Evolutionary conservation across 2,797 vertebrate species (phyloP).

Genomic region (Tolypeutes matacus): DNA sequence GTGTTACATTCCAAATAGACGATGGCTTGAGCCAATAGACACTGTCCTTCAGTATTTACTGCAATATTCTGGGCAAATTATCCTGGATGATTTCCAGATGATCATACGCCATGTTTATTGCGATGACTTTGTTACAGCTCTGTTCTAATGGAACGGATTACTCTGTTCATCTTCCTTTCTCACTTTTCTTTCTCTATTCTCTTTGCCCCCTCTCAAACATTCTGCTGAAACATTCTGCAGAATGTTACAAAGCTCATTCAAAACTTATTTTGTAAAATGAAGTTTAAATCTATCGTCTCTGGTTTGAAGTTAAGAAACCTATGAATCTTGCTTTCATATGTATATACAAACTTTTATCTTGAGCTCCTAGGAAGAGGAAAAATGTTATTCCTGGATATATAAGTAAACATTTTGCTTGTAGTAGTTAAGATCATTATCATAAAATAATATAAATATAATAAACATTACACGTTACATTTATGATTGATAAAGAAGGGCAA

Average conservation of each 20-base stretch:
- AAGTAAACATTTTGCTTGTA: no score
- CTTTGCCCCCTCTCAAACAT: background rate
- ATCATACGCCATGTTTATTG: background rate
- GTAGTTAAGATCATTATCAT: background rate
- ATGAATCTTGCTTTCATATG: background rate
- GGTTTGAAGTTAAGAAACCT: background rate
- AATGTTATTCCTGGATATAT: no score
- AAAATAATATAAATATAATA: background rate
- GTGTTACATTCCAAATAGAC: background rate
- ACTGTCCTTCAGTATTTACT: fast-evolving
- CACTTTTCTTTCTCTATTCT: background rate
- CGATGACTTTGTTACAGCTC: background rate
- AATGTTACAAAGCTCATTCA: background rate
- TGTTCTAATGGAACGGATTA: background rate
- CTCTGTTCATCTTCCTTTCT: background rate
- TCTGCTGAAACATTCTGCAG: background rate
- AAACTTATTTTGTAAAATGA: background rate
- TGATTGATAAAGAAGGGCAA: background rate
- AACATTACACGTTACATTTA: background rate
- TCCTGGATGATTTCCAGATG: background rate
- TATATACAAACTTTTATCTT: background rate
- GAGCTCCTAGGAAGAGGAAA: background rate
- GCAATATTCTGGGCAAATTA: fast-evolving
- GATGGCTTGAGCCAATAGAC: background rate
- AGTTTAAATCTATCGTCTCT: background rate